Percentiles rank a stretch among this genome's conserved stretches.
phyloP scores from a whole-genome alignment of 2,113 vertebrate genomes.

The Campylomormyrus numenius region DNA sequence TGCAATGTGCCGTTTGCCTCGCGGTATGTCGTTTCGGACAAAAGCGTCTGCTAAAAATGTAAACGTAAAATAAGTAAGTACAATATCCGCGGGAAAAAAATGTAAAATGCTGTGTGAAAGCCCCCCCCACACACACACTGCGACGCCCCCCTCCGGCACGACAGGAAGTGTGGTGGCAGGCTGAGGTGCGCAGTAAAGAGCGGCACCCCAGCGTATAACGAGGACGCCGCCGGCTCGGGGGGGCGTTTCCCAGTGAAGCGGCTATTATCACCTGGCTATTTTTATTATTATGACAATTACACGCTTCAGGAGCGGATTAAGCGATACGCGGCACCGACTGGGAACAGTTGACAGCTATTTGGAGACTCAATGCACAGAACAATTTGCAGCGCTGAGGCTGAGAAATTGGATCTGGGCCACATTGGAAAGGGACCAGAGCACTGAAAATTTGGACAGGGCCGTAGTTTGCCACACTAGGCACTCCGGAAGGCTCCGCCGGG shows the following conservation, averaged over 20 bases:
- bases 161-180: neutral
- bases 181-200: constrained; percentile 45
- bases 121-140: neutral
- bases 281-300: constrained; percentile 76
- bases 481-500: neutral
- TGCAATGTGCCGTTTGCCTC: neutral
- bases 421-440: constrained; percentile 65
- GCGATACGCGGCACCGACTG: constrained; percentile 63
- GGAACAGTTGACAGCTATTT: constrained; percentile 73
- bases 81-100: neutral
- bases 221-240: constrained; percentile 36
- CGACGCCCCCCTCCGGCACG: neutral
- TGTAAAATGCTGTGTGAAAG: neutral
- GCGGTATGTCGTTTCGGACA: neutral
- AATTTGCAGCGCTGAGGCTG: constrained; percentile 68
- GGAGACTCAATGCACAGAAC: constrained; percentile 71
- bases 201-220: constrained; percentile 46
- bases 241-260: constrained; percentile 46
- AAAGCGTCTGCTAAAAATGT: neutral
- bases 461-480: constrained; percentile 13
- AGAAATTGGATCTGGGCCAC: constrained; percentile 74
- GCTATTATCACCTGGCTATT: constrained; percentile 74
- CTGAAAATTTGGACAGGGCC: constrained; percentile 56
- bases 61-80: neutral
- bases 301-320: constrained; percentile 71